Conservation (phyloP, 92 coral and sea anemone species). For the Virgularia gustaviana region DNA sequence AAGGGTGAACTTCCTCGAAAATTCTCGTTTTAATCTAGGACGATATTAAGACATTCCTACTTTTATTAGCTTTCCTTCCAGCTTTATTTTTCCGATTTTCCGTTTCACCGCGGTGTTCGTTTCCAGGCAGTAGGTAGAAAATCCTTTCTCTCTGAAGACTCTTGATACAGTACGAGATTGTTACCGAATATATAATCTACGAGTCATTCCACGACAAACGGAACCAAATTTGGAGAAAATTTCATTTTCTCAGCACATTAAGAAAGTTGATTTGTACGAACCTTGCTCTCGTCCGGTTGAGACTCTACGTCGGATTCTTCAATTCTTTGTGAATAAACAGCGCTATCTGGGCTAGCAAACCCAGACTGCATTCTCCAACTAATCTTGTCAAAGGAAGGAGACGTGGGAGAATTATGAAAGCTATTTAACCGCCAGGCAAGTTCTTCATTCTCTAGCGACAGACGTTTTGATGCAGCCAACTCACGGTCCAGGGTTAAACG, state of each 20-base stretch:
- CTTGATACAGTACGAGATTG: too few species aligned
- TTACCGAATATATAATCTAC: too few species aligned
- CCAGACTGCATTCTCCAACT: slow-evolving; percentile 28
- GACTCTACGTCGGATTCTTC: slow-evolving; percentile 30
- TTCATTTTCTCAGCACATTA: neutral
- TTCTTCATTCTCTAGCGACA: slow-evolving; percentile 91
- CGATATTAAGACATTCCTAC: too few species aligned
- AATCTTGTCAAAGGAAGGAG: slow-evolving; percentile 13
- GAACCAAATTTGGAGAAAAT: too few species aligned
- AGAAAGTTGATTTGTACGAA: neutral
- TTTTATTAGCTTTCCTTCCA: too few species aligned
- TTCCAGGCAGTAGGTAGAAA: too few species aligned
- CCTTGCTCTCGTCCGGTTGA: slow-evolving; percentile 21
- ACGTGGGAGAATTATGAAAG: slow-evolving; percentile 28
- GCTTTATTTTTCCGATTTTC: too few species aligned
- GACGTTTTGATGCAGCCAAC: slow-evolving; percentile 72
- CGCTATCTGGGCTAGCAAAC: slow-evolving; percentile 28
- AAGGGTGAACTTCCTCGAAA: too few species aligned
- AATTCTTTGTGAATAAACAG: slow-evolving; percentile 26
- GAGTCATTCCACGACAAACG: too few species aligned
- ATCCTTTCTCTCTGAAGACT: too few species aligned
- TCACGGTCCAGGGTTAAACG: slow-evolving; percentile 77
- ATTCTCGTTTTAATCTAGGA: too few species aligned
- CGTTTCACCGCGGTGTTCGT: too few species aligned
- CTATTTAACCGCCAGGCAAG: slow-evolving; percentile 76